Base-by-base conservation (phyloP, 2,888 invertebrate species). In the Idaea aversata region DNA sequence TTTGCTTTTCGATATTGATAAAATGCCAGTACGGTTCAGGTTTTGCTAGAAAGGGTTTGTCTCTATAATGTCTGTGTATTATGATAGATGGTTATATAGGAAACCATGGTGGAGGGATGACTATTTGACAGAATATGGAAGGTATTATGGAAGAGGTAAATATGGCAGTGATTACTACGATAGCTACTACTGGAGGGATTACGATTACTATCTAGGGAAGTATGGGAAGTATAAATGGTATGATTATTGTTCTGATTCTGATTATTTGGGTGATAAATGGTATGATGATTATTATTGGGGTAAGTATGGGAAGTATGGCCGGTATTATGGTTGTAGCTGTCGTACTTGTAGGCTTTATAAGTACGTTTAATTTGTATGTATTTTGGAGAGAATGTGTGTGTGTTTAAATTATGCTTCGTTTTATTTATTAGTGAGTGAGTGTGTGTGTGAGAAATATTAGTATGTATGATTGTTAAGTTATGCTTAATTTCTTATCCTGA, bases 121-220 rank as follows among this genome's bases (percentile, higher is more conserved):
- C 13, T 47, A 47, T 47, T 7, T 13, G 47, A 47, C 47, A 13
- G 47, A 47, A 13, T 47, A 47, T 47, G 47, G 47, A 13, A 47
- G 47, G 47, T 47, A 47, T 47, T 47, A 47, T 47, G 47, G 47
- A 4, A 47, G 47, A 47, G 47, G 47, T 47, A 47, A 47, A 47
- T 47, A 47, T 13, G 47, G 47, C 47, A 47, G 47, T 2, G 47
- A 47, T 47, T 63, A 60, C 38, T 47, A 63, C 34, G 36, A 59
- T 59, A 36, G 47, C 62, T 65, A 13, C 13, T 62, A 36, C 16
- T 57, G 57, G 16, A 47, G 36, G 4, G 60, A 63, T 47, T 66
- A 63, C 13, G 38, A 63, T 7, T 63, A 59, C 47, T 47, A 47
- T 47, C 7, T 47, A 47, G 47, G 47, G 10, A 47, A 47, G 47